A percentile compares a stretch with the other conserved stretches of the same genome.
phyloP scores from a whole-genome alignment of 2,113 vertebrate species.

The Numida meleagris region DNA sequence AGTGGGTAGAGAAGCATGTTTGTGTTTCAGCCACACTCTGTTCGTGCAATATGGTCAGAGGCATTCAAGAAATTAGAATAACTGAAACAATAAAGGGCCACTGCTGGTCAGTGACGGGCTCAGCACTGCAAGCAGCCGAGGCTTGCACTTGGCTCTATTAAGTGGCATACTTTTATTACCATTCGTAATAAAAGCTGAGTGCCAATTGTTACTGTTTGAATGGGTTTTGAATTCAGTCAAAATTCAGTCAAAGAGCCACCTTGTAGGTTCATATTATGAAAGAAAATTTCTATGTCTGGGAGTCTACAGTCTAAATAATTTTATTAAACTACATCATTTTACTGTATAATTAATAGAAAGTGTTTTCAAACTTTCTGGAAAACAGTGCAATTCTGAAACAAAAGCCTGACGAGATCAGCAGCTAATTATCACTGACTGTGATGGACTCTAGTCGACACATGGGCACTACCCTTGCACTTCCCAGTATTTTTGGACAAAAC shows the following conservation, averaged over 20 bases:
- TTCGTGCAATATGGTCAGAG: accelerated
- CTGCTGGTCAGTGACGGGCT: accelerated
- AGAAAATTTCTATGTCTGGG: background rate
- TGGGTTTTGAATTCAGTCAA: constrained; percentile 13
- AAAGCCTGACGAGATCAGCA: constrained; percentile 40
- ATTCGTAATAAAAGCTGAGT: background rate
- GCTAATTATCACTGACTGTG: constrained; percentile 20
- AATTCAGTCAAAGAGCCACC: constrained; percentile 32
- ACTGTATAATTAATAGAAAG: constrained; percentile 56
- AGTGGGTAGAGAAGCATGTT: accelerated
- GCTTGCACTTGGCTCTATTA: background rate
- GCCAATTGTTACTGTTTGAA: background rate
- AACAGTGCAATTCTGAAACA: constrained; percentile 31
- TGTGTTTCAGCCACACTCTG: accelerated
- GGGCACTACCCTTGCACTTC: background rate
- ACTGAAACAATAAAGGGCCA: background rate
- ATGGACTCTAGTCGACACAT: background rate
- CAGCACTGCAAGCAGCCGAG: background rate
- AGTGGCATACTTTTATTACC: background rate
- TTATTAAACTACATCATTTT: constrained; percentile 46
- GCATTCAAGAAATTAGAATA: background rate
- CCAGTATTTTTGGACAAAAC: background rate
- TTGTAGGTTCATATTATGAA: background rate
- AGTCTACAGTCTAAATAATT: background rate
- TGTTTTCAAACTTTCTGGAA: constrained; percentile 37